phyloP scores from a whole-genome alignment of 2,888 invertebrate species.

The Eupithecia tripunctaria region DNA sequence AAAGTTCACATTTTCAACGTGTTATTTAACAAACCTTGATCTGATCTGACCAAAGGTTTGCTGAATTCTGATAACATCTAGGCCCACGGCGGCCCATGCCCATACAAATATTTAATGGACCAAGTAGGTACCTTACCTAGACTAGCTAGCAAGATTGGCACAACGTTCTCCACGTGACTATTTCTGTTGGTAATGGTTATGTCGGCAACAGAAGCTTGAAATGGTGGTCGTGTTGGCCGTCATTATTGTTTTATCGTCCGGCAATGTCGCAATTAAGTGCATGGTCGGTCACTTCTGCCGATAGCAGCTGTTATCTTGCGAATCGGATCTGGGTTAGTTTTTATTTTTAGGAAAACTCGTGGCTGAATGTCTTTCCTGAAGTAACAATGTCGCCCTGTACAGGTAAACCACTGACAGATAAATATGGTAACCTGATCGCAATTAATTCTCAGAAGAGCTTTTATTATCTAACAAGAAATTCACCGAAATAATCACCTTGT shows the following conservation, averaged over 20 bases:
- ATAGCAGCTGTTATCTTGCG: conserved; percentile 6
- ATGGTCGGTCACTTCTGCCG: conserved; percentile 18
- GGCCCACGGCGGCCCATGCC: too few species aligned
- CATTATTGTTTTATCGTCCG: conserved; percentile 32
- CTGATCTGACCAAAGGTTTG: not conserved
- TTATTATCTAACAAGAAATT: not conserved
- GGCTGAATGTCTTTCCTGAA: not conserved
- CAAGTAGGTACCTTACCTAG: too few species aligned
- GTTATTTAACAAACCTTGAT: not conserved
- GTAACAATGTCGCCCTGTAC: too few species aligned
- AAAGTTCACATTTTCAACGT: not conserved
- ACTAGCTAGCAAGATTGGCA: not conserved
- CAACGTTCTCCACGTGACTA: conserved; percentile 32
- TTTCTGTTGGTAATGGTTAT: conserved; percentile 35
- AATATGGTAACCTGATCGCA: not conserved
- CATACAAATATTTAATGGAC: too few species aligned
- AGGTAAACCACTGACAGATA: not conserved
- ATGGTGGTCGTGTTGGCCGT: conserved; percentile 23
- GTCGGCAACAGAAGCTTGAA: conserved; percentile 30
- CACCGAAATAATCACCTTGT: not conserved
- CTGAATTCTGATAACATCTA: too few species aligned
- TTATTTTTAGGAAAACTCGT: not conserved
- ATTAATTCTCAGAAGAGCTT: not conserved
- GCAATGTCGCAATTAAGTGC: conserved; percentile 24
- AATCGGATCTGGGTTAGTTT: not conserved